These are phyloP conservation scores for Scolopax mira DNA, from an alignment of 2,113 vertebrate genomes.

Conservation along the genomic window DNA sequence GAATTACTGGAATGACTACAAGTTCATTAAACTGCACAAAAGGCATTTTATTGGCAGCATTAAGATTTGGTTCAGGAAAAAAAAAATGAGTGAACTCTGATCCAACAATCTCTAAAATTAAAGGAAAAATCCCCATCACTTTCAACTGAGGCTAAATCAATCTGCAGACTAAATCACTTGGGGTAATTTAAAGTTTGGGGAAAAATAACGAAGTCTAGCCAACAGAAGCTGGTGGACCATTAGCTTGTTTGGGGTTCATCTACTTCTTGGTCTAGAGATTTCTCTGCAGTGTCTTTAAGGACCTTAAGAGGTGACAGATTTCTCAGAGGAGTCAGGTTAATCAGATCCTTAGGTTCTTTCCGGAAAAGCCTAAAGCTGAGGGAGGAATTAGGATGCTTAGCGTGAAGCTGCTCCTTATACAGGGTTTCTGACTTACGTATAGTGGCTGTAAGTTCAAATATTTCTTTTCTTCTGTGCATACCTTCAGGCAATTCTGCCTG, in stretches of 20 bases:
- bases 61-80: slow-evolving; percentile 1
- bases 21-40: not conserved
- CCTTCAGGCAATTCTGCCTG: not conserved
- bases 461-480: not conserved
- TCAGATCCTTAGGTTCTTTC: not conserved
- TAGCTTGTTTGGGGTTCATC: not conserved
- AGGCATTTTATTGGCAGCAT: slow-evolving; percentile 8
- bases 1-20: slow-evolving; percentile 13
- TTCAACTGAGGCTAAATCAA: slow-evolving; percentile 3
- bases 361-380: not conserved
- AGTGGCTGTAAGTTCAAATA: not conserved
- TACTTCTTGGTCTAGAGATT: not conserved
- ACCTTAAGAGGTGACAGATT: not conserved
- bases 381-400: not conserved
- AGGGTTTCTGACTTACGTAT: not conserved
- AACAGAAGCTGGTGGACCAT: not conserved
- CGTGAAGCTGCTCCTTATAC: not conserved
- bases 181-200: not conserved
- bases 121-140: not conserved
- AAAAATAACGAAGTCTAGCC: not conserved
- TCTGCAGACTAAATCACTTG: not conserved
- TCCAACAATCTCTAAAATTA: slow-evolving; percentile 1
- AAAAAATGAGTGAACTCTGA: not conserved
- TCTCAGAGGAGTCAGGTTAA: not conserved
- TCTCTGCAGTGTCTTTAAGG: not conserved